phyloP scores from a whole-genome alignment of 2,888 invertebrate genomes.

The Athripsodes cinereus region DNA sequence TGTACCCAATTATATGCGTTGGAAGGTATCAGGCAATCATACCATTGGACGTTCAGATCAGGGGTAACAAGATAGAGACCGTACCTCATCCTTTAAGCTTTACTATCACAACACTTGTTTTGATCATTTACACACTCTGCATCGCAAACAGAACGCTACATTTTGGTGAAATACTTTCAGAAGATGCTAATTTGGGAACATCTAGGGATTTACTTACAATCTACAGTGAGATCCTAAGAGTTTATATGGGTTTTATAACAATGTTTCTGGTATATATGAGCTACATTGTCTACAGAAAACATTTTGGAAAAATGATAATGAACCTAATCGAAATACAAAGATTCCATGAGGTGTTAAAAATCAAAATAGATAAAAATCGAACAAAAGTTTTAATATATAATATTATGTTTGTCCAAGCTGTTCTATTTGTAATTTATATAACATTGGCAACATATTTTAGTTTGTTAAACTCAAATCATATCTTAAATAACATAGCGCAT shows the following conservation, averaged over 20 bases:
- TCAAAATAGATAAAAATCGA: background rate
- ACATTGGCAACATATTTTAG: background rate
- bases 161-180: background rate
- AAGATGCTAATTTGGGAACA: background rate
- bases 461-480: background rate
- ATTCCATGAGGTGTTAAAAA: background rate
- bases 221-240: background rate
- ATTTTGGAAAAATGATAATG: background rate
- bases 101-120: background rate
- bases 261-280: background rate
- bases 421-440: background rate
- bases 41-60: background rate
- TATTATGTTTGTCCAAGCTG: background rate
- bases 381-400: background rate
- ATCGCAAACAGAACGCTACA: background rate
- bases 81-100: background rate
- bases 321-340: background rate
- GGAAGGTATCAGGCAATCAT: background rate
- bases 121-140: background rate
- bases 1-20: background rate
- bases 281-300: background rate
- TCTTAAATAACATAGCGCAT: background rate
- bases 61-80: background rate
- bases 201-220: background rate
- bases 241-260: background rate